A percentile compares a stretch with the other conserved stretches of the same genome.
Evolutionary conservation across 2,888 invertebrate genomes (phyloP).

Genomic region (Cataglyphis altisquamis): DNA sequence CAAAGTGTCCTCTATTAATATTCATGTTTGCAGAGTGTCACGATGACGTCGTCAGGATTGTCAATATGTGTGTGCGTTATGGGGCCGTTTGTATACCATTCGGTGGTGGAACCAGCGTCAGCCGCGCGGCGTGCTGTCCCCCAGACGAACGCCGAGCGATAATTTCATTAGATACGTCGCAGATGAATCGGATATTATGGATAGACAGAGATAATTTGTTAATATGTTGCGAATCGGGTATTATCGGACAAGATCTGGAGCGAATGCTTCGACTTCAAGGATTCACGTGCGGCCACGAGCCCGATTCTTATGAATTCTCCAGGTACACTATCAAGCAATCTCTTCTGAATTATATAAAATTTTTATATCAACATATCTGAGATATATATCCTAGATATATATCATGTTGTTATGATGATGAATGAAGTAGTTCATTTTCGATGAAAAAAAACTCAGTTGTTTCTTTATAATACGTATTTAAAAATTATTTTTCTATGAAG

Average conservation of each 20-base stretch:
- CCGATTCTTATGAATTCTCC: slow-evolving; percentile 99
- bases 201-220: slow-evolving; percentile 94
- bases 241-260: slow-evolving; percentile 98
- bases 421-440: neutral
- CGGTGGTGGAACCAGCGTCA: slow-evolving; percentile 98
- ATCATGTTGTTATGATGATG: neutral
- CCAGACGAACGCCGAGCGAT: slow-evolving; percentile 92
- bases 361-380: neutral
- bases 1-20: slow-evolving; percentile 16
- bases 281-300: slow-evolving; percentile 98
- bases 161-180: slow-evolving; percentile 96
- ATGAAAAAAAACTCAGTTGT: neutral
- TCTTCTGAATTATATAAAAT: neutral
- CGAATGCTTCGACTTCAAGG: slow-evolving; percentile 92
- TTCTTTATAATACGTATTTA: neutral
- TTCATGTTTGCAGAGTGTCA: slow-evolving; percentile 88
- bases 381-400: neutral
- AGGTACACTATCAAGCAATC: slow-evolving; percentile 85
- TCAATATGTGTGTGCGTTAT: slow-evolving; percentile 91
- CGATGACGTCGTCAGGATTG: slow-evolving; percentile 94
- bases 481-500: neutral
- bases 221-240: slow-evolving; percentile 95
- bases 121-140: slow-evolving; percentile 95
- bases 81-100: slow-evolving; percentile 96
- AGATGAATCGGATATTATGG: slow-evolving; percentile 98